phyloP scores from a whole-genome alignment of 2,113 vertebrate species.

The Antennarius striatus region DNA sequence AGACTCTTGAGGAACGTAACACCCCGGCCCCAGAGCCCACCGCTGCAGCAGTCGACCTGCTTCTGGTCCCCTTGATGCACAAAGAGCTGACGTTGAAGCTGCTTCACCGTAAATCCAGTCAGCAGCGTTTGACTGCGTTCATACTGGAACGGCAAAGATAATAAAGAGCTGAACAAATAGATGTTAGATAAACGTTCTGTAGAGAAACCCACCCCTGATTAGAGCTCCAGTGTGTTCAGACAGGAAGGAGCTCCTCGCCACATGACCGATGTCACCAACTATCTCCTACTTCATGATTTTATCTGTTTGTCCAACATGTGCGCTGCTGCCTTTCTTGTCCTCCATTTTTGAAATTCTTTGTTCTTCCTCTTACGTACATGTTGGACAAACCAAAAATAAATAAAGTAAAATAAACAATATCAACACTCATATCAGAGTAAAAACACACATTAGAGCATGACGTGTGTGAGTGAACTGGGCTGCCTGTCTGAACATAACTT shows the following conservation, averaged over 20 bases:
- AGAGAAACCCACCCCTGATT: neutral
- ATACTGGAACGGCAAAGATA: neutral
- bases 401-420: too few relatives aligned
- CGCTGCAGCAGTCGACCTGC: conserved; percentile 40
- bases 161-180: neutral
- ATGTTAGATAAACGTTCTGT: neutral
- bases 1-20: too few relatives aligned
- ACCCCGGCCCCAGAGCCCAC: neutral
- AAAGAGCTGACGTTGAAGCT: conserved; percentile 19
- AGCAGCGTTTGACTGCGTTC: neutral
- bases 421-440: too few relatives aligned
- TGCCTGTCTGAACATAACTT: conserved; percentile 30
- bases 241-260: neutral
- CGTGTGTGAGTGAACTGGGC: neutral
- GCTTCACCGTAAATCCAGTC: neutral
- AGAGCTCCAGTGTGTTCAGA: conserved; percentile 1
- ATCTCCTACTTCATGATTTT: neutral
- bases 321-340: conserved; percentile 10
- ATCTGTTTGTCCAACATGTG: neutral
- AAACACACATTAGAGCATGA: too few relatives aligned
- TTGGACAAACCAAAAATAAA: neutral
- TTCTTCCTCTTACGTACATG: conserved; percentile 14
- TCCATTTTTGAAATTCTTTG: conserved; percentile 10
- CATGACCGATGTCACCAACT: neutral
- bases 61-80: conserved; percentile 45